Conservation (phyloP, 2,797 vertebrate species). For the Setipinna tenuifilis region DNA sequence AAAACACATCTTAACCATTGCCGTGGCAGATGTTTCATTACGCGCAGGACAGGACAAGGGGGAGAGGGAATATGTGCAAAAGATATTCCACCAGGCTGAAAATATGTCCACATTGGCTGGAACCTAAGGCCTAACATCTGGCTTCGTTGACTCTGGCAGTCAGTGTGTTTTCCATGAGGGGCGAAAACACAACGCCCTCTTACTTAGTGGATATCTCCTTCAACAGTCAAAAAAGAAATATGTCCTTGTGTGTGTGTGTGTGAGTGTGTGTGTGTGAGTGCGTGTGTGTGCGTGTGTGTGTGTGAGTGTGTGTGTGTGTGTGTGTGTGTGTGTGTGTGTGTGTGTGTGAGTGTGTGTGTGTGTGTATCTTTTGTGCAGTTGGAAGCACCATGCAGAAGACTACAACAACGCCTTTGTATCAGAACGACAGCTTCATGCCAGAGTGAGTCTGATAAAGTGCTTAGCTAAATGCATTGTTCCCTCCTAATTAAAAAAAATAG, state of each 20-base stretch:
- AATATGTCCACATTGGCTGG: slow-evolving; percentile 32
- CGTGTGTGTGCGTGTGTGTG: neutral
- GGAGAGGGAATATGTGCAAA: slow-evolving; percentile 42
- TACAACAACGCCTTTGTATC: no score
- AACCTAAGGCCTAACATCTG: slow-evolving; percentile 50
- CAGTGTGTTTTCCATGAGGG: slow-evolving; percentile 54
- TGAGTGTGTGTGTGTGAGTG: no score
- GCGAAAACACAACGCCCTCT: slow-evolving; percentile 49
- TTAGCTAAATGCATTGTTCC: no score
- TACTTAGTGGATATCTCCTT: slow-evolving; percentile 39
- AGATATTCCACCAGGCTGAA: slow-evolving; percentile 52
- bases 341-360: no score
- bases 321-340: neutral
- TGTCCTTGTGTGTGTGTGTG: neutral
- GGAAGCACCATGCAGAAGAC: neutral
- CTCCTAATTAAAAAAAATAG: no score
- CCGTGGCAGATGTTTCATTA: slow-evolving; percentile 38
- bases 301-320: neutral
- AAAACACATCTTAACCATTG: slow-evolving; percentile 30
- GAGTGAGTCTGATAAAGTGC: no score
- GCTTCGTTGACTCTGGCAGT: slow-evolving; percentile 58
- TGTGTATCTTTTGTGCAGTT: neutral
- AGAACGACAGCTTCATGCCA: neutral
- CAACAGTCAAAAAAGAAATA: slow-evolving; percentile 5
- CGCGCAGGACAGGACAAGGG: slow-evolving; percentile 27